These are phyloP conservation scores for Podargus strigoides DNA, from an alignment of 2,797 vertebrate species.

Conservation along the genomic window DNA sequence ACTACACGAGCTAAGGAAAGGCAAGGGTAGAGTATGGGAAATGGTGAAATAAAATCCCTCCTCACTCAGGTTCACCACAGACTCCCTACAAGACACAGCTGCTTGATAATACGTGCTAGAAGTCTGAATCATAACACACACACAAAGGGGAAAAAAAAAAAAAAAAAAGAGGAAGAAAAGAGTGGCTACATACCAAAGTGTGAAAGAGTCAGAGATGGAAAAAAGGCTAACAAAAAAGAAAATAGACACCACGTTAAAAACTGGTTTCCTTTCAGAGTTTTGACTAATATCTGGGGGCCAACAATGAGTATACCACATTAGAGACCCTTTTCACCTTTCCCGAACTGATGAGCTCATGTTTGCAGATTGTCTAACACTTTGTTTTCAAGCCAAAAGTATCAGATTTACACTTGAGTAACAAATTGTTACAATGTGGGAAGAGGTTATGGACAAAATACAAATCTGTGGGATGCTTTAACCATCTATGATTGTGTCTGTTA, in stretches of 20 bases:
- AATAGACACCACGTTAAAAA: not conserved
- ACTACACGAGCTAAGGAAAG: not conserved
- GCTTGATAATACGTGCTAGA: not conserved
- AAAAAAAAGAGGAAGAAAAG: not conserved
- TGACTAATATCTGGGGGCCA: not conserved
- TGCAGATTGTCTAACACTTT: conserved; percentile 1
- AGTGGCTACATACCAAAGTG: not conserved
- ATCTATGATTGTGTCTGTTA: not conserved
- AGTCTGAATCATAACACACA: not conserved
- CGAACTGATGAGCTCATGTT: conserved; percentile 49
- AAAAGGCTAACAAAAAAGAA: not conserved
- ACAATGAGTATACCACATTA: not conserved
- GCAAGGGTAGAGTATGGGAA: not conserved
- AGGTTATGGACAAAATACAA: not conserved
- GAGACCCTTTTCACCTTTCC: conserved; percentile 31
- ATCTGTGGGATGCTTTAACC: conserved; percentile 4
- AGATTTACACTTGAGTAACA: conserved; percentile 20
- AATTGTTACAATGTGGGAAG: conserved; percentile 40
- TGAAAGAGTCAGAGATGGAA: not conserved
- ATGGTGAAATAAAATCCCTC: not conserved
- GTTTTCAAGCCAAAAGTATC: conserved; percentile 19
- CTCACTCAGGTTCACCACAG: not conserved
- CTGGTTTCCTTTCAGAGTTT: conserved; percentile 1
- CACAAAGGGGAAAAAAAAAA: not conserved
- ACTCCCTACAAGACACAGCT: not conserved